A percentile compares a stretch with the other conserved stretches of the same genome.
These are phyloP conservation scores for Siphonodentalium dalli DNA, from an alignment of 2,888 invertebrate species.

Conservation along the genomic window DNA sequence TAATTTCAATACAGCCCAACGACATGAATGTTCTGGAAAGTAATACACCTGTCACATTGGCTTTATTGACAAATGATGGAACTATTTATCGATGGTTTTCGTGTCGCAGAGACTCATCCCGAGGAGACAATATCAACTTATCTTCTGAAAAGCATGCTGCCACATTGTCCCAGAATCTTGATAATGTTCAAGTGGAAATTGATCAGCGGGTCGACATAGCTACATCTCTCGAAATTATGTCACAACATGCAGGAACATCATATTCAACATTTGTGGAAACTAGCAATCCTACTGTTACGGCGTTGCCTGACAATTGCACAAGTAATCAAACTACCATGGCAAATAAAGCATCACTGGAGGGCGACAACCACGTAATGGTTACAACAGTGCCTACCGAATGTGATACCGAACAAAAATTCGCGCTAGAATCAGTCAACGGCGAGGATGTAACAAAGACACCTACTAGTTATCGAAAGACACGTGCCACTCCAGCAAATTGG, in stretches of 20 bases:
- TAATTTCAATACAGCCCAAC: neutral
- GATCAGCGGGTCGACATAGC: too few relatives aligned
- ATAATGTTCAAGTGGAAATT: too few relatives aligned
- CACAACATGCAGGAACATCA: too few relatives aligned
- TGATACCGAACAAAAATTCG: constrained; percentile 1
- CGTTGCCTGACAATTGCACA: too few relatives aligned
- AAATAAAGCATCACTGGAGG: neutral
- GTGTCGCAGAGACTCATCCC: neutral
- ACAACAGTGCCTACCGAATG: neutral
- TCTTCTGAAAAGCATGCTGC: neutral
- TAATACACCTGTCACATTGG: neutral
- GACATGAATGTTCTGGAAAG: neutral
- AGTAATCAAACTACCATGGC: too few relatives aligned
- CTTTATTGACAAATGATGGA: neutral
- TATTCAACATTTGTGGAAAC: too few relatives aligned
- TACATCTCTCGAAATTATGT: too few relatives aligned
- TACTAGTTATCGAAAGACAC: neutral
- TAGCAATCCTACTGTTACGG: too few relatives aligned
- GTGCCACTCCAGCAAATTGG: constrained; percentile 4
- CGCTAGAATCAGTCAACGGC: constrained; percentile 1
- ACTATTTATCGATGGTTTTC: neutral
- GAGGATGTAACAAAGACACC: neutral
- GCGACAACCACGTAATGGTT: neutral
- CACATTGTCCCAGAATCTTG: too few relatives aligned
- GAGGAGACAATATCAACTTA: too few relatives aligned